phyloP scores from a whole-genome alignment of 2,113 vertebrate species.

The Ophiodon elongatus region DNA sequence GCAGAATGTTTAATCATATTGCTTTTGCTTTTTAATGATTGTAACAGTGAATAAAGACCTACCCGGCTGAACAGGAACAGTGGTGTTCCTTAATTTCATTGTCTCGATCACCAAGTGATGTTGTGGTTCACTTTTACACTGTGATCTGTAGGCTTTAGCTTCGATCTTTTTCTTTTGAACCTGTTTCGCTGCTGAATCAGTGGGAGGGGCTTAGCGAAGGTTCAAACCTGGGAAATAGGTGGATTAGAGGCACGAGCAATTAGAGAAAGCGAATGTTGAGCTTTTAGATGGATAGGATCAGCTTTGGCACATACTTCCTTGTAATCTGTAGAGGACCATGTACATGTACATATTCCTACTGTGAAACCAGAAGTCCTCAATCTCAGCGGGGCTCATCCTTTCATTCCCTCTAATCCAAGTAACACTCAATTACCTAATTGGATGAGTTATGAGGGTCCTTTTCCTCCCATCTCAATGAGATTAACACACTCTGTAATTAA shows the following conservation, averaged over 20 bases:
- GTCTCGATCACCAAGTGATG: background rate
- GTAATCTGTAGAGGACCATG: constrained; percentile 15
- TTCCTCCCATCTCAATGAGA: constrained; percentile 77
- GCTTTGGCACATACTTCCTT: constrained; percentile 12
- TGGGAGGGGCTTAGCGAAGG: background rate
- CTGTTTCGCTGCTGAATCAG: background rate
- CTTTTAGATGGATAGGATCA: constrained; percentile 17
- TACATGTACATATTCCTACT: constrained; percentile 14
- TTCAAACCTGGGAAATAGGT: background rate
- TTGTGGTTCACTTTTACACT: background rate
- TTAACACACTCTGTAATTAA: constrained; percentile 78
- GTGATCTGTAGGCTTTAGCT: background rate
- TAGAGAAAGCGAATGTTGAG: constrained; percentile 23
- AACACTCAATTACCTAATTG: constrained; percentile 82
- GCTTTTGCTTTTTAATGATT: background rate
- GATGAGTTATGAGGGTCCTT: constrained; percentile 78
- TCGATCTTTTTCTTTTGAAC: background rate
- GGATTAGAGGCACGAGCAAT: background rate
- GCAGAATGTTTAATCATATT: background rate
- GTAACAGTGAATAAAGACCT: background rate
- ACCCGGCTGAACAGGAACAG: background rate
- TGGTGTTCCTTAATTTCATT: background rate
- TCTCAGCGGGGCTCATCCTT: constrained; percentile 61
- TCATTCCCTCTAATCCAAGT: constrained; percentile 75
- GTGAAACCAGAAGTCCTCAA: constrained; percentile 32